phyloP scores from a whole-genome alignment of 2,888 invertebrate species.

The Ernsta delagoae region DNA sequence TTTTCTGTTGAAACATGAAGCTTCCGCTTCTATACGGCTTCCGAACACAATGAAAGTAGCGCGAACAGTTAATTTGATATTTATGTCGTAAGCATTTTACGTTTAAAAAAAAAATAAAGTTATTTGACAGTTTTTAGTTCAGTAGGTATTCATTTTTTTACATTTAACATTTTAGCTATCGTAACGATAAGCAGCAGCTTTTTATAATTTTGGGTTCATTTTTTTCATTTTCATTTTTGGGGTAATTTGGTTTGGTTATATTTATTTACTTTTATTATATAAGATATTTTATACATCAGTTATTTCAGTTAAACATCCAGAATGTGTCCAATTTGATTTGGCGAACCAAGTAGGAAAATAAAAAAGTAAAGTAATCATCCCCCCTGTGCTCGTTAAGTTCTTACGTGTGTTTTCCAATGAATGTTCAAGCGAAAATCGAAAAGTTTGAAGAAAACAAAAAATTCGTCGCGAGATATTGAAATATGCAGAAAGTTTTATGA shows the following conservation, averaged over 20 bases:
- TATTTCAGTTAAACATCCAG: too few relatives aligned
- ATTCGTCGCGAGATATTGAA: constrained; percentile 24
- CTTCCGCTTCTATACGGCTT: constrained; percentile 53
- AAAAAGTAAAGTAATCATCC: not conserved
- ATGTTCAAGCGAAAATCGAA: constrained; percentile 18
- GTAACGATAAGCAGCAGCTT: too few relatives aligned
- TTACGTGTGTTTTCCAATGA: constrained; percentile 18
- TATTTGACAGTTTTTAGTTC: too few relatives aligned
- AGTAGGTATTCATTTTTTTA: too few relatives aligned
- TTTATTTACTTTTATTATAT: too few relatives aligned
- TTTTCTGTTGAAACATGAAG: constrained; percentile 50
- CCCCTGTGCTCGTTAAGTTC: not conserved
- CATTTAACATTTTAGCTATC: too few relatives aligned
- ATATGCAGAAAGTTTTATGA: constrained; percentile 20
- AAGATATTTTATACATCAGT: too few relatives aligned
- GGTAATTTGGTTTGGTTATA: too few relatives aligned
- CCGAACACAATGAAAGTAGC: constrained; percentile 45
- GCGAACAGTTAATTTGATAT: constrained; percentile 27
- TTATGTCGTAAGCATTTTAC: constrained; percentile 7
- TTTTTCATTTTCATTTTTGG: too few relatives aligned
- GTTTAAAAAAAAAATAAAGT: not conserved
- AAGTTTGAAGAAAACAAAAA: constrained; percentile 28
- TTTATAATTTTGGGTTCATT: too few relatives aligned
- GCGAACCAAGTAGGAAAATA: not conserved
- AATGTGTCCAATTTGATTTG: too few relatives aligned